A percentile compares a stretch with the other conserved stretches of the same genome.
Evolutionary conservation across 2,113 vertebrate species (phyloP).

Genomic region (Hippocampus mohnikei): DNA sequence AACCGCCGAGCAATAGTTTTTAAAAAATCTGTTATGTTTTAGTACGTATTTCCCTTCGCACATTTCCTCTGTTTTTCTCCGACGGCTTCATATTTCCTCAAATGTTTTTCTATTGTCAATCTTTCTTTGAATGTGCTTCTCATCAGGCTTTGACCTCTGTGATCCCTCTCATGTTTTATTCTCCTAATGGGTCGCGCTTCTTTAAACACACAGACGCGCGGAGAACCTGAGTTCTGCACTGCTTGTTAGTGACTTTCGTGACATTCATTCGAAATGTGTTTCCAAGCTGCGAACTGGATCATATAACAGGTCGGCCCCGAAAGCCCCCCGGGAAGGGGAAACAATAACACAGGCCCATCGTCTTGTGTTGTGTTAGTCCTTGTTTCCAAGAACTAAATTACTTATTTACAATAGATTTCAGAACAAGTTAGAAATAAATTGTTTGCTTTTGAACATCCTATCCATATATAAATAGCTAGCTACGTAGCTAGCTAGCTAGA

Average conservation of each 20-base stretch:
- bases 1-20: not conserved
- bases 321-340: not conserved
- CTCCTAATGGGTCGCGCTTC: slow-evolving; percentile 29
- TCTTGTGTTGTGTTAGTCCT: not conserved
- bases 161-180: slow-evolving; percentile 39
- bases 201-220: slow-evolving; percentile 14
- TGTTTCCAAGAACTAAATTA: not conserved
- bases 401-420: too few species aligned
- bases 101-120: slow-evolving; percentile 28
- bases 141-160: slow-evolving; percentile 21
- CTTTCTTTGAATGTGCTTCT: slow-evolving; percentile 1
- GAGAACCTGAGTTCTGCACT: slow-evolving; percentile 20
- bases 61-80: slow-evolving; percentile 11
- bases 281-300: slow-evolving; percentile 8
- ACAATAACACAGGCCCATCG: not conserved
- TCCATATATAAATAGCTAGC: too few species aligned
- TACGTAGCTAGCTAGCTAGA: too few species aligned
- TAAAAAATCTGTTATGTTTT: not conserved
- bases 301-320: not conserved
- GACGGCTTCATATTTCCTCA: slow-evolving; percentile 14
- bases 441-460: too few species aligned
- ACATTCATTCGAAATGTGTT: slow-evolving; percentile 10
- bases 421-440: too few species aligned
- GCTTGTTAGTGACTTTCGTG: slow-evolving; percentile 2
- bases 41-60: not conserved